Conservation (phyloP, 2,113 vertebrate genomes). For the Salminus brasiliensis region DNA sequence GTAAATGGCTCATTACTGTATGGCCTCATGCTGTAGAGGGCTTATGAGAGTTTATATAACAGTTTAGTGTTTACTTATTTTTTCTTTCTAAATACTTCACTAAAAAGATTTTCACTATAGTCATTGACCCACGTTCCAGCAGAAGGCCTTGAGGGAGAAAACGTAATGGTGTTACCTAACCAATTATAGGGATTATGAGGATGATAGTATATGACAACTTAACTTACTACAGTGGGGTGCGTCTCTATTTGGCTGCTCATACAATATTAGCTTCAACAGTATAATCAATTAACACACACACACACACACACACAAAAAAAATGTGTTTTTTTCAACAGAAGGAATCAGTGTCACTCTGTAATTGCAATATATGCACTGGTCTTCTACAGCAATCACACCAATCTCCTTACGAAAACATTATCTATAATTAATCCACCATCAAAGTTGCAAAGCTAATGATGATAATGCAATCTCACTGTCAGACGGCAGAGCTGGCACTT, state of each 20-base stretch:
- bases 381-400: neutral
- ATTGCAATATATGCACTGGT: neutral
- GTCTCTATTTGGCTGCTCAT: neutral
- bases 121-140: neutral
- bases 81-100: neutral
- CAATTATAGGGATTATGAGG: neutral
- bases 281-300: no score
- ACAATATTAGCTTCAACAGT: no score
- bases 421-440: conserved; percentile 2
- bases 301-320: no score
- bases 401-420: neutral
- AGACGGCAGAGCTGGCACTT: neutral
- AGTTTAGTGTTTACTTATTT: neutral
- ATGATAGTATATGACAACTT: neutral
- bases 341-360: neutral
- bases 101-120: neutral
- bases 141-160: neutral
- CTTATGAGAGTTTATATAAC: neutral
- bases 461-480: neutral
- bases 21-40: neutral
- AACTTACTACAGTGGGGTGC: neutral
- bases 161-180: neutral
- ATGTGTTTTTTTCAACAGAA: neutral
- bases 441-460: neutral
- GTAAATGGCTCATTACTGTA: neutral